phyloP scores from a whole-genome alignment of 2,888 invertebrate genomes.

The Phymatocera aterrima region DNA sequence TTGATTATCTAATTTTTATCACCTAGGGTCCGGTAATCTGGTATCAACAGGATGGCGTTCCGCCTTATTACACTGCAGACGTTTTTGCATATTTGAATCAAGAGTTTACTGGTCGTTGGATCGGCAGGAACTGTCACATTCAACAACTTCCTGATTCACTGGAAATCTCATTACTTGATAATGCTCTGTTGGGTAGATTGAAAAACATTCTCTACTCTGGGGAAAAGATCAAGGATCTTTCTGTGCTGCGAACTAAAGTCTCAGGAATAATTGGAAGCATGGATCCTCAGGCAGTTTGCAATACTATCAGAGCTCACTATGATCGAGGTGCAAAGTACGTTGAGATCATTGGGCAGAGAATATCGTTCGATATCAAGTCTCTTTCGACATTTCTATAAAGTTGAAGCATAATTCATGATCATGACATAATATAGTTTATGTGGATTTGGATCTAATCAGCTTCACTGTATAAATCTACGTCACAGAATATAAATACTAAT shows the following conservation, averaged over 20 bases:
- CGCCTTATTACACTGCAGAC: not conserved
- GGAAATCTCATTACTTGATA: not conserved
- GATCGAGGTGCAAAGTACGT: not conserved
- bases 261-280: not conserved
- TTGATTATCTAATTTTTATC: not conserved
- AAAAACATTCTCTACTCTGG: not conserved
- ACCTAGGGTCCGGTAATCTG: not conserved
- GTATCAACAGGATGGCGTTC: not conserved
- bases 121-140: not conserved
- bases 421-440: too few species aligned
- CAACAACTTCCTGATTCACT: not conserved
- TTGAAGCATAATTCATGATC: not conserved
- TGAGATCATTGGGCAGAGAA: too few species aligned
- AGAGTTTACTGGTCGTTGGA: not conserved
- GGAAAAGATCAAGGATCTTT: not conserved
- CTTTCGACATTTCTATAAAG: not conserved
- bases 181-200: not conserved
- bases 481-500: too few species aligned
- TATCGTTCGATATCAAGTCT: not conserved
- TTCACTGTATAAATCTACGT: too few species aligned
- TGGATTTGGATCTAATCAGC: too few species aligned
- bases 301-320: not conserved
- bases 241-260: not conserved
- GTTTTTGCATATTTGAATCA: not conserved
- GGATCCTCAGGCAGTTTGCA: constrained; percentile 14